Evolutionary conservation across 2,797 vertebrate genomes (phyloP), one percentile per base, ranked within the genome.

Genomic region (Amblyopsis hoosieri): DNA sequence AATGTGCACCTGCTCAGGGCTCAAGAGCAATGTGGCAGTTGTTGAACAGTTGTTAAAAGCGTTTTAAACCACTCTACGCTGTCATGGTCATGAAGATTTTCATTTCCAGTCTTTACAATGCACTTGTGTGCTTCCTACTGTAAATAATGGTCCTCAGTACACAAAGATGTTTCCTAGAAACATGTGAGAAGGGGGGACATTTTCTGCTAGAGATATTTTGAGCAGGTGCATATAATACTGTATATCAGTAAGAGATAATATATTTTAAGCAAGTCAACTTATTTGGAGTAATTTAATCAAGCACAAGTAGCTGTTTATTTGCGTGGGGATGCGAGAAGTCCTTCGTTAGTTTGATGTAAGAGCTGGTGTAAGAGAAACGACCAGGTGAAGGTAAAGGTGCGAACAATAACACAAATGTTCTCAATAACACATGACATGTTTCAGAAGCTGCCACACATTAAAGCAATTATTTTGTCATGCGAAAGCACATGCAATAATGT

Each of bases 1-100:
- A 53, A 61, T 67, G 23, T 62, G 67, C 80, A 76, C 72, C 79
- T 80, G 74, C 69, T 76, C 62, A 69, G 49, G 60, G 49, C 60
- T 65, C 57, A 64, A 55, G 57, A 60, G 62, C 56, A 68, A 58
- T 42, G 62, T 23, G 62, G 54, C 57, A 3, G 1, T 55, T 71
- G 1, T 55, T 71, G 66, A 10, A 37, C 37, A 37, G 59, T 57
- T 49, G 15, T 17, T 49, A 14, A 56, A 61, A 46, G 19, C 54
- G 46, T 54, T 42, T 60, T 68, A 64, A 9, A 17, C 23, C 17
- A 14, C 13, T 54, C 53, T 56, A 13, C 29, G 23, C 14, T 66
- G 49, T 52, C 42, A 1, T 1, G 1, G 55, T 13, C 10, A 23
- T 19, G 9, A 45, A 12, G 3, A 48, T 48, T 10, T 12, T 48